These are phyloP conservation scores for Limonius californicus DNA, from an alignment of 1,140 invertebrate genomes.

Conservation along the genomic window DNA sequence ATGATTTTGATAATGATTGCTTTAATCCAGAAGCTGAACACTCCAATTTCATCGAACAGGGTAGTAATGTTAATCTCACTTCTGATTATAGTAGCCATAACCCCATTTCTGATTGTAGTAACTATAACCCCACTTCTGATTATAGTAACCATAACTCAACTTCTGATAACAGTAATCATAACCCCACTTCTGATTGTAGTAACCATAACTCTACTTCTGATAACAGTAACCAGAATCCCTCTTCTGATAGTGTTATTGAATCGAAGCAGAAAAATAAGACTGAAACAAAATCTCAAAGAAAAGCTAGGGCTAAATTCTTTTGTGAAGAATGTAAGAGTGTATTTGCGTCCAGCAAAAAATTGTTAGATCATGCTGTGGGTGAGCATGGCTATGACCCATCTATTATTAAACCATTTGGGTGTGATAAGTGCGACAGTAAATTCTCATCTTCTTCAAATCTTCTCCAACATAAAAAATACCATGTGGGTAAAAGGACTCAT, in stretches of 20 bases:
- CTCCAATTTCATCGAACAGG: too few relatives aligned
- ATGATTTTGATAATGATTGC: background rate
- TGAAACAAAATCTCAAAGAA: conserved; percentile 1
- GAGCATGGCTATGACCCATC: conserved; percentile 49
- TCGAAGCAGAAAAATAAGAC: background rate
- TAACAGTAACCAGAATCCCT: background rate
- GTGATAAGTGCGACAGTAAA: conserved; percentile 38
- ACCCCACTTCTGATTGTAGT: conserved; percentile 7
- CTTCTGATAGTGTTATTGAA: conserved; percentile 4
- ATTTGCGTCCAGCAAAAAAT: conserved; percentile 28
- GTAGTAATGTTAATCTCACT: too few relatives aligned
- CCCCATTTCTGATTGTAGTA: background rate
- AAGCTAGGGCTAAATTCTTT: conserved; percentile 16
- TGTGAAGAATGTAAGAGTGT: conserved; percentile 31
- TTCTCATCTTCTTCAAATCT: conserved; percentile 32
- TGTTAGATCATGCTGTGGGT: conserved; percentile 47
- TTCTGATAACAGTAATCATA: background rate
- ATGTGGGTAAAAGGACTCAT: conserved; percentile 35
- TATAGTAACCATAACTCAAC: too few relatives aligned
- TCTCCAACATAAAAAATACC: conserved; percentile 34
- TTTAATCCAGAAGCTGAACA: background rate
- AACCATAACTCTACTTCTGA: background rate
- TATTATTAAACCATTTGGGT: conserved; percentile 51
- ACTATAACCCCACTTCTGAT: too few relatives aligned
- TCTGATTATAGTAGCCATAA: too few relatives aligned